Base-by-base conservation (phyloP, 2,888 invertebrate species). In the Trilocha varians region DNA sequence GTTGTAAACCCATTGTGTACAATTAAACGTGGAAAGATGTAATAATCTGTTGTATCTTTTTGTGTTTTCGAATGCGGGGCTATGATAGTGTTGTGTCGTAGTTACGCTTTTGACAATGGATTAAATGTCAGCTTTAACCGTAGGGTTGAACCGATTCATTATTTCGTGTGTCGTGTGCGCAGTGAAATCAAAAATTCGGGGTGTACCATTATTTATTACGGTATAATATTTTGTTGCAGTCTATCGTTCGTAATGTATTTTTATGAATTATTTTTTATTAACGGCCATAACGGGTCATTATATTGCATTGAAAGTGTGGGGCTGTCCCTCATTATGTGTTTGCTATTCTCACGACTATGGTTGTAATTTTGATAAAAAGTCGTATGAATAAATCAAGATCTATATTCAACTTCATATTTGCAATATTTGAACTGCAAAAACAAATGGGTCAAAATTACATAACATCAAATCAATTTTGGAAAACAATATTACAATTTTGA, bases 161-260 rank as follows among this genome's bases (percentile, higher is more conserved):
- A 65, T 67, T 75, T 71, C 78, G 77, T 65, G 71, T 55, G 66
- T 57, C 70, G 71, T 71, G 70, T 65, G 70, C 70, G 73, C 75
- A 72, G 48, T 61, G 63, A 68, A 60, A 68, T 67, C 73, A 68
- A 70, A 71, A 78, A 80, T 78, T 75, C 77, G 77, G 84, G 83
- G 84, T 83, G 80, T 78, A 74, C 78, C 73, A 70, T 85, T 74
- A 84, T 84, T 85, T 85, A 85, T 84, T 76, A 71, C 75, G 65
- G 60, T 78, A 78, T 80, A 83, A 83, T 82, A 82, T 83, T 83
- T 79, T 71, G 82, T 70, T 76, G 70, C 75, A 73, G 72, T 74
- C 73, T 66, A 73, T 74, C 71, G 64, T 80, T 84, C 78, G 80
- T 78, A 65, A 60, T 62, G 65, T 69, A 61, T 62, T 77, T 78